phyloP scores from a whole-genome alignment of 2,888 invertebrate species.

The Ormyrus thymus region DNA sequence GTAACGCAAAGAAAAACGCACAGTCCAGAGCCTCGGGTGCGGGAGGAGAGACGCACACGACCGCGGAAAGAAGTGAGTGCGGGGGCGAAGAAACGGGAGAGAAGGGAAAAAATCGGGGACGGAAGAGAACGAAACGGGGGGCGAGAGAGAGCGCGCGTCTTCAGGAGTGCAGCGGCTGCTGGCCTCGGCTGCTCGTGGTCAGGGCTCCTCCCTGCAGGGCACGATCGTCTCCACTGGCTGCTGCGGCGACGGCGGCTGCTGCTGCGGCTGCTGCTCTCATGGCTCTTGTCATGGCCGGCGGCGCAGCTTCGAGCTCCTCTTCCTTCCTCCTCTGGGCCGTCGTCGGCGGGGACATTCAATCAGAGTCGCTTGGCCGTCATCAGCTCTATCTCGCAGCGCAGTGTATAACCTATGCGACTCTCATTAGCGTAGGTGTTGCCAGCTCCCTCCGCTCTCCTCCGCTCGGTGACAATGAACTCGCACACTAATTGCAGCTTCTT shows the following conservation, averaged over 20 bases:
- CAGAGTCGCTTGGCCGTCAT: neutral
- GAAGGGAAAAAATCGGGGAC: neutral
- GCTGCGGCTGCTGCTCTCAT: slow-evolving; percentile 74
- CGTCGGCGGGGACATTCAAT: neutral
- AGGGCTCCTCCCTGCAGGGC: slow-evolving; percentile 68
- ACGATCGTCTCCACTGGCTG: slow-evolving; percentile 69
- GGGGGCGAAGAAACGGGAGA: neutral
- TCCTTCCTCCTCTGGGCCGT: neutral
- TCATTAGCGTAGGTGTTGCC: slow-evolving; percentile 8
- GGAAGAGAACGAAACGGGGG: neutral
- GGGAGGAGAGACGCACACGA: no score
- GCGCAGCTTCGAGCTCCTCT: neutral
- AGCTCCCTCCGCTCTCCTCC: slow-evolving; percentile 32
- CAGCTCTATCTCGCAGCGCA: neutral
- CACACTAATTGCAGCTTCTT: slow-evolving; percentile 46
- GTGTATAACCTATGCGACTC: neutral
- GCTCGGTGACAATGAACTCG: slow-evolving; percentile 47
- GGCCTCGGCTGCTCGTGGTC: slow-evolving; percentile 69
- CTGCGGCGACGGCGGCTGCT: slow-evolving; percentile 77
- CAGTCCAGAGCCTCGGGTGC: neutral
- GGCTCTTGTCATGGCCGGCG: slow-evolving; percentile 60
- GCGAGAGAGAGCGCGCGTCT: neutral
- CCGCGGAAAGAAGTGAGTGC: no score
- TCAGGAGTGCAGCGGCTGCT: slow-evolving; percentile 26
- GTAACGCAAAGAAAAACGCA: neutral